phyloP scores from a whole-genome alignment of 2,797 vertebrate species.

The Macroramphosus scolopax region DNA sequence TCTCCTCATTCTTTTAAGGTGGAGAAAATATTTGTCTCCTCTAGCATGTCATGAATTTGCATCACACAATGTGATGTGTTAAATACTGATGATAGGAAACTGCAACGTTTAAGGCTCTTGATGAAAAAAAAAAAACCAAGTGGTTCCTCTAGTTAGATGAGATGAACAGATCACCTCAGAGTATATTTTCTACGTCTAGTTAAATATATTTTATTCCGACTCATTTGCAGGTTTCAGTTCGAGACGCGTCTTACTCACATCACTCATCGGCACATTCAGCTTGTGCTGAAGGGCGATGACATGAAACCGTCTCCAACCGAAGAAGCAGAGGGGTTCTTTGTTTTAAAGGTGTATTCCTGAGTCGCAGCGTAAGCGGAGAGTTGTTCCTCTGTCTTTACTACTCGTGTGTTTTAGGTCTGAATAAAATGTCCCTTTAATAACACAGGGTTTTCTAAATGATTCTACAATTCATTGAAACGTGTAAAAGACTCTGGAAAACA shows the following conservation, averaged over 20 bases:
- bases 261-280: slow-evolving; percentile 4
- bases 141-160: not conserved
- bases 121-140: not conserved
- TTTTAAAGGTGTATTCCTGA: slow-evolving; percentile 21
- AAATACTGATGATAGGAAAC: slow-evolving; percentile 4
- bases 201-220: slow-evolving; percentile 7
- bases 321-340: slow-evolving; percentile 17
- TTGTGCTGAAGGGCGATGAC: slow-evolving; percentile 6
- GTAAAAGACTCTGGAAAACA: slow-evolving; percentile 46
- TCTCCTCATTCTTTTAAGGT: not conserved
- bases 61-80: not conserved
- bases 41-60: not conserved
- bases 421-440: slow-evolving; percentile 71
- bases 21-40: not conserved
- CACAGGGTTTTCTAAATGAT: slow-evolving; percentile 49
- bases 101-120: no score
- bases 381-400: slow-evolving; percentile 38
- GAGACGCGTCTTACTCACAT: slow-evolving; percentile 4
- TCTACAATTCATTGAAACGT: slow-evolving; percentile 44
- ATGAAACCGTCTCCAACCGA: slow-evolving; percentile 11
- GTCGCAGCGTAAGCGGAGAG: slow-evolving; percentile 20
- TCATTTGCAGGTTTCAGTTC: slow-evolving; percentile 17
- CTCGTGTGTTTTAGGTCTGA: slow-evolving; percentile 50
- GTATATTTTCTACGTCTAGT: slow-evolving; percentile 14
- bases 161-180: slow-evolving; percentile 20